Evolutionary conservation across 2,888 invertebrate genomes (phyloP).

Genomic region (Phortica magna): DNA sequence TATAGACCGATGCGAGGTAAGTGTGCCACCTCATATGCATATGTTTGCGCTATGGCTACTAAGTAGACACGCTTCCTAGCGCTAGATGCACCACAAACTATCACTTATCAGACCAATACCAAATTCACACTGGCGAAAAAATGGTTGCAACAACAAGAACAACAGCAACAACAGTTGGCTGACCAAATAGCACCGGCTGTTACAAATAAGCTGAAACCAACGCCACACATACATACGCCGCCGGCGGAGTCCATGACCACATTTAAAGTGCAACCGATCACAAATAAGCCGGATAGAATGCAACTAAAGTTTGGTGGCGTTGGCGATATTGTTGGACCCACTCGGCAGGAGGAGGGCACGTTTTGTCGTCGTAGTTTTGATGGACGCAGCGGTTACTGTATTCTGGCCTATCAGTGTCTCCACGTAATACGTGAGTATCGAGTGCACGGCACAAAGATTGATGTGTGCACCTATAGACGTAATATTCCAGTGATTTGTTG

Average conservation of each 20-base stretch:
- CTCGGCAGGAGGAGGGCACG: slow-evolving; percentile 63
- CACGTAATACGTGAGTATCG: slow-evolving; percentile 74
- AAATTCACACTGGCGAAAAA: not conserved
- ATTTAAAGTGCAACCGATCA: not conserved
- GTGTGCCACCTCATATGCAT: not conserved
- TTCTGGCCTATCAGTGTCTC: slow-evolving; percentile 72
- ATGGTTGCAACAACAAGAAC: slow-evolving; percentile 15
- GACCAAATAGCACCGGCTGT: not conserved
- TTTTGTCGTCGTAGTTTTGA: slow-evolving; percentile 75
- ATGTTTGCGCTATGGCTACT: not conserved
- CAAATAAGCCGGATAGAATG: not conserved
- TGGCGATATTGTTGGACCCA: not conserved
- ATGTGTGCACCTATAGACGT: slow-evolving; percentile 69
- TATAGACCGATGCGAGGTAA: slow-evolving; percentile 26
- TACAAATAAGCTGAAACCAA: not conserved
- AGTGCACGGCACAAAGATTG: slow-evolving; percentile 70
- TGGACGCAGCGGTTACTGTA: slow-evolving; percentile 74
- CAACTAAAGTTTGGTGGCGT: not conserved
- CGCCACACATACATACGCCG: not conserved
- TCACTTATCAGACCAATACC: not conserved
- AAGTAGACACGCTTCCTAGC: slow-evolving; percentile 13
- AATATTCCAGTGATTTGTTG: slow-evolving; percentile 77
- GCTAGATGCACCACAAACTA: slow-evolving; percentile 3
- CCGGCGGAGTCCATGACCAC: not conserved
- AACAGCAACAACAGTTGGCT: not conserved